A percentile compares a stretch with the other conserved stretches of the same genome.
These are phyloP conservation scores for Aphrophora alni DNA, from an alignment of 2,888 invertebrate genomes.

Conservation along the genomic window DNA sequence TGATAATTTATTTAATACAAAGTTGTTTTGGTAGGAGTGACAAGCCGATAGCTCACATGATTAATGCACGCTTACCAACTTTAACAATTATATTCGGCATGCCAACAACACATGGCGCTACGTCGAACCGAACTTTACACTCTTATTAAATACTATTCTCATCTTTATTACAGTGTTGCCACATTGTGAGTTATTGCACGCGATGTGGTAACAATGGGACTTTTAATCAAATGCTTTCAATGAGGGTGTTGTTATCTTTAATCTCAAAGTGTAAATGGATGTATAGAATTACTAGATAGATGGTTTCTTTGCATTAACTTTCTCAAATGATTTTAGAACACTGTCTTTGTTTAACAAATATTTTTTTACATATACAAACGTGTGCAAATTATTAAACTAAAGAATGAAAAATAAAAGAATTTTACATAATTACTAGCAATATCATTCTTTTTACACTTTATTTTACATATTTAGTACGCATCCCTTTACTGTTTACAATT, in stretches of 20 bases:
- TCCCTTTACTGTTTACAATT: too few species aligned
- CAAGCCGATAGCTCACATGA: background rate
- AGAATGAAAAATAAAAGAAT: too few species aligned
- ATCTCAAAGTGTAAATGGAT: too few species aligned
- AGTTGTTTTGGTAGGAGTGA: background rate
- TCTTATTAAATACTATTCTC: background rate
- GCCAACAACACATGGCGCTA: background rate
- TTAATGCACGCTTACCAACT: slow-evolving; percentile 6
- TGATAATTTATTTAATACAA: background rate
- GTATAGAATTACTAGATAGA: too few species aligned
- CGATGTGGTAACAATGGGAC: background rate
- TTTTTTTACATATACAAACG: too few species aligned
- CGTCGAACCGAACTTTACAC: background rate
- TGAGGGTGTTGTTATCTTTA: background rate
- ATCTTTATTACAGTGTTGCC: background rate
- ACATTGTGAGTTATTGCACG: background rate
- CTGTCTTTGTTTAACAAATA: too few species aligned
- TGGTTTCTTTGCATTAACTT: too few species aligned
- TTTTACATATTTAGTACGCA: too few species aligned
- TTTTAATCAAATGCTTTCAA: background rate
- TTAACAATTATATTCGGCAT: background rate
- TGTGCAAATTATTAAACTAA: too few species aligned
- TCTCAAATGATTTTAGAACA: too few species aligned
- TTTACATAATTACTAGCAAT: too few species aligned
- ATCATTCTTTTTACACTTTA: too few species aligned